Evolutionary conservation across 1,140 invertebrate species (phyloP), one percentile per base, ranked within the genome.

Genomic region (Papilio polytes): DNA sequence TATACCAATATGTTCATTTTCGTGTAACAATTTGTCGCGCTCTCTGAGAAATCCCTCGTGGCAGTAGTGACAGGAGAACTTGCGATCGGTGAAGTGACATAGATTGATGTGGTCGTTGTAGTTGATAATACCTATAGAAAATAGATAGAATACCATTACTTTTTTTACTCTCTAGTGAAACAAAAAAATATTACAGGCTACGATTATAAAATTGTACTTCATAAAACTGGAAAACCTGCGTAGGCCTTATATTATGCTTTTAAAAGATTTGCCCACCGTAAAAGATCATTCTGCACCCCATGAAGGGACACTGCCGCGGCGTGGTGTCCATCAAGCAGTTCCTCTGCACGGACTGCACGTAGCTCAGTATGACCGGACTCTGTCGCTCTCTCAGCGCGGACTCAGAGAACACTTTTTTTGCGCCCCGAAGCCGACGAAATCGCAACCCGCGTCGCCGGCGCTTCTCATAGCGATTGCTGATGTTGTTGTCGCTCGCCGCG

Each of bases 101-200:
- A 94, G 84, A 63, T 94, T 94, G 0, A 94, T 80, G 74, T 94
- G 93, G 56, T 94, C 92, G 63, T 94, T 94, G 83, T 94, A 94
- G 81, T 94, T 94, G n/a, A 94, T 94, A 59, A 94, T 94, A 12
- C 93, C 93, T 94, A 85, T 1, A 1, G n/a, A 46, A n/a, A 53
- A 63, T 13, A 78, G 78, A 83, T 83, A 44, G 80, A 80, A 15
- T 26, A 66, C 1, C 0, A 31, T 31, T 15, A 31, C 18, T 66
- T 10, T 12, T 12, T 53, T 53, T 36, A 36, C 2, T 3, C 2
- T 3, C 2, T 36, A 4, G 31, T 36, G 4, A 36, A 36, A 36
- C 31, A n/a, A n/a, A n/a, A n/a, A n/a, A n/a, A n/a, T n/a, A n/a
- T n/a, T n/a, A n/a, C n/a, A n/a, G n/a, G n/a, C n/a, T n/a, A n/a